Base-by-base conservation (phyloP, 2,797 vertebrate genomes). In the Lycodopsis pacificus region DNA sequence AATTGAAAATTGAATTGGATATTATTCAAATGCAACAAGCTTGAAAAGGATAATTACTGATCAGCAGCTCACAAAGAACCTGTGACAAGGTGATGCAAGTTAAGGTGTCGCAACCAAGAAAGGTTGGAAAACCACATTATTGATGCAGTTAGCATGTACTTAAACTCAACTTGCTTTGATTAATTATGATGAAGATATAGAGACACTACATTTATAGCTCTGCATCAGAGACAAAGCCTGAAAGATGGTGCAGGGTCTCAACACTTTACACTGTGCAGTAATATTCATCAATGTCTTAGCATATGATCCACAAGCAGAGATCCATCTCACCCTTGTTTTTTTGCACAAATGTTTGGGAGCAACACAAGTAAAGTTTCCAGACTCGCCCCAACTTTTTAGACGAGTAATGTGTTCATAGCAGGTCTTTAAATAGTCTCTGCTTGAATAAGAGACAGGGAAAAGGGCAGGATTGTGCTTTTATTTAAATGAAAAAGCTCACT, bases 401-500 rank as follows among this genome's bases (percentile, higher is more conserved):
- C 17, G 13, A 62, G 48, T 5, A 79, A 68, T 46, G 48, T 70
- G 46, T 69, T 83, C 36, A 63, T 63, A 20, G 57, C 48, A 79
- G 68, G 57, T 80, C 64, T 82, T 77, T 90, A 42, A 88, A 81
- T 85, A 69, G 80, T 64, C 56, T 54, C 38, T 3, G 27, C 70
- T 57, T 72, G 40, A 86, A 77, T 81, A 73, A 32, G 51, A 86
- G 56, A 75, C 44, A 57, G 19, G 51, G 57, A 82, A 86, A 88
- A 90, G 82, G 86, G 77, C 82, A 86, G 1, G 42, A 65, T 48
- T 82, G 65, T 67, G 30, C 44, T 44, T 66, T 77, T 73, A 82
- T 84, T 80, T 62, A 27, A 70, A 88, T 84, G 69, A 34, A 88
- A 88, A 89, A 79, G 20, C 67, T 72, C 40, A 80, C 84, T 90